Evolutionary conservation across 1,140 invertebrate genomes (phyloP), one percentile per base, ranked within the genome.

Genomic region (Portunus trituberculatus): DNA sequence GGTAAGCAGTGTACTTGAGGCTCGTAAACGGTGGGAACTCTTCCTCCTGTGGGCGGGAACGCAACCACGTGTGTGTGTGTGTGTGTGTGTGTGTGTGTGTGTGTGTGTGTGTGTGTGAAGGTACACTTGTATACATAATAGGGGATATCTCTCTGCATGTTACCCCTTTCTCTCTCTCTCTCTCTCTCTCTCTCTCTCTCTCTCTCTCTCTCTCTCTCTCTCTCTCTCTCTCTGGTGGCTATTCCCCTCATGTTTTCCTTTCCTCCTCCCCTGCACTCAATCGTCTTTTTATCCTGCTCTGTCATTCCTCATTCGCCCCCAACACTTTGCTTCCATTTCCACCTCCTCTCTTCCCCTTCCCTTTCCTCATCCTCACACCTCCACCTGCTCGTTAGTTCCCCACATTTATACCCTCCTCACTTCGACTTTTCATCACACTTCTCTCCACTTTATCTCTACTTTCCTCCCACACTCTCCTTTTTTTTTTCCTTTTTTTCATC

Each of bases 171-270:
- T 59, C 52, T 59, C 52, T 59, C 52, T 59, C 52, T 76, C 67
- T 76, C 20, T 76, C n/a, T n/a, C n/a, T 76, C 67, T 76, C 67
- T 76, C 67, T 76, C 67, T 76, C 67, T 76, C 67, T 76, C 67
- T 76, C 67, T 76, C 67, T 76, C 67, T 76, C 67, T 76, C 67
- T 76, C 67, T 76, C 67, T 76, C 67, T 76, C 67, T 76, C 67
- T 76, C 67, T 76, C 67, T 76, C 67, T 76, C 67, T 76, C 67
- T 76, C 67, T n/a, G 20, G 52, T 76, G 20, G 6, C 16, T 76
- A 12, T 76, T n/a, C n/a, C 67, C 6, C 25, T 76, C 1, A n/a
- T n/a, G 20, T n/a, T 76, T n/a, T 76, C 67, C n/a, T n/a, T 76
- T n/a, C 67, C n/a, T 20, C n/a, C 8, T 76, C 67, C n/a, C 67